Evolutionary conservation across 2,797 vertebrate species (phyloP).

Genomic region (Rhadinocentrus ornatus): DNA sequence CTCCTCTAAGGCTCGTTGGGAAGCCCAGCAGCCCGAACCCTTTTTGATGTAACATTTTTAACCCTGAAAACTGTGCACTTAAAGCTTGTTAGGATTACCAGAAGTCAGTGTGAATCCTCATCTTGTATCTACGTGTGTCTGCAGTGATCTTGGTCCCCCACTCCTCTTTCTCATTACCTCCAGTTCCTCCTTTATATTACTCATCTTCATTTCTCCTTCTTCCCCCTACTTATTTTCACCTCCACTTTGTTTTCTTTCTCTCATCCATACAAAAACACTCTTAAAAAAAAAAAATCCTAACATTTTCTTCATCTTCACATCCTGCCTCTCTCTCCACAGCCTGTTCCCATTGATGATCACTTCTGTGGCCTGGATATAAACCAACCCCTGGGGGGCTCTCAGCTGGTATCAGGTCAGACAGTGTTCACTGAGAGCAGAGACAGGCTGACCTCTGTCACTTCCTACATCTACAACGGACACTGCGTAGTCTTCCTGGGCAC

Average conservation of each 20-base stretch:
- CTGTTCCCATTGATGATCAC: constrained; percentile 95
- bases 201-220: constrained; percentile 7
- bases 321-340: constrained; percentile 77
- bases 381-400: constrained; percentile 92
- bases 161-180: constrained; percentile 37
- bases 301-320: constrained; percentile 19
- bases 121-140: constrained; percentile 55
- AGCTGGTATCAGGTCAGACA: constrained; percentile 87
- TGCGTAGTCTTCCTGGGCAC: constrained; percentile 94
- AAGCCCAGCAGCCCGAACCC: constrained; percentile 39
- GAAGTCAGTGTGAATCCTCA: constrained; percentile 59
- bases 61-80: constrained; percentile 51
- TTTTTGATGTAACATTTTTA: constrained; percentile 68
- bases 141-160: constrained; percentile 51
- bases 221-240: background rate
- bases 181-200: constrained; percentile 30
- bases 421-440: constrained; percentile 90
- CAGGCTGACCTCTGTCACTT: constrained; percentile 91
- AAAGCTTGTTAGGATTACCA: constrained; percentile 49
- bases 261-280: background rate
- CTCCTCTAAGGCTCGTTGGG: constrained; percentile 56
- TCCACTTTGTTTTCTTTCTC: constrained; percentile 2
- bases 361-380: constrained; percentile 98
- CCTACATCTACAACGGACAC: constrained; percentile 92
- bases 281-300: constrained; percentile 5